Evolutionary conservation across 2,888 invertebrate species (phyloP).

Genomic region (Athetis lepigone): DNA sequence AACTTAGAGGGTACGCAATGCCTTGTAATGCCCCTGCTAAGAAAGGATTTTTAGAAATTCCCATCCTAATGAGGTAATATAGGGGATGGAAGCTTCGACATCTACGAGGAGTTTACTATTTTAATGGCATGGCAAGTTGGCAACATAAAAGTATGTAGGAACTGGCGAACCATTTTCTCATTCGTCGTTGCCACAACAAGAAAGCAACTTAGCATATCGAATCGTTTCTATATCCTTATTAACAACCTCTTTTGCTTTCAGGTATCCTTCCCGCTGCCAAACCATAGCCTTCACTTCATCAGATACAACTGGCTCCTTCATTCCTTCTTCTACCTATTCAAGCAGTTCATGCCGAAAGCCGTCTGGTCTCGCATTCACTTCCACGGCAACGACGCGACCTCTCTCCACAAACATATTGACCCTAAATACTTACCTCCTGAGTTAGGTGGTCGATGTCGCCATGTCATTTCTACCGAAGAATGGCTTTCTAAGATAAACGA

Average conservation of each 20-base stretch:
- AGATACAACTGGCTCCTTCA: constrained; percentile 95
- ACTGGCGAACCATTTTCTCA: too few species aligned
- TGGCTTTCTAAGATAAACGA: constrained; percentile 90
- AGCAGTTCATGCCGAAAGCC: constrained; percentile 92
- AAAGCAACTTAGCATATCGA: too few species aligned
- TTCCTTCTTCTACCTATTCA: constrained; percentile 93
- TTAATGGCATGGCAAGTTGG: too few species aligned
- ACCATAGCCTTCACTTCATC: constrained; percentile 93
- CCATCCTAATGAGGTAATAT: too few species aligned
- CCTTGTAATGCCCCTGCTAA: too few species aligned
- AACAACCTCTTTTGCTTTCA: constrained; percentile 69
- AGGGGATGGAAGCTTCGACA: too few species aligned
- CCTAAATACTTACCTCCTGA: constrained; percentile 81
- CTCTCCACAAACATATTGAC: constrained; percentile 81
- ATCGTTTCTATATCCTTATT: not conserved
- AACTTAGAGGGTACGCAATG: too few species aligned
- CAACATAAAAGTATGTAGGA: too few species aligned
- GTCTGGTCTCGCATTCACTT: constrained; percentile 90
- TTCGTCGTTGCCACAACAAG: too few species aligned
- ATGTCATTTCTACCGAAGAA: constrained; percentile 91
- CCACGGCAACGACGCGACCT: constrained; percentile 81
- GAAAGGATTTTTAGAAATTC: too few species aligned
- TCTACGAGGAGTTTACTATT: too few species aligned
- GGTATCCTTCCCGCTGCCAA: constrained; percentile 93
- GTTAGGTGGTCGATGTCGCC: constrained; percentile 87